Evolutionary conservation across 2,113 vertebrate genomes (phyloP), one percentile per base, ranked within the genome.

Genomic region (Notothenia coriiceps): DNA sequence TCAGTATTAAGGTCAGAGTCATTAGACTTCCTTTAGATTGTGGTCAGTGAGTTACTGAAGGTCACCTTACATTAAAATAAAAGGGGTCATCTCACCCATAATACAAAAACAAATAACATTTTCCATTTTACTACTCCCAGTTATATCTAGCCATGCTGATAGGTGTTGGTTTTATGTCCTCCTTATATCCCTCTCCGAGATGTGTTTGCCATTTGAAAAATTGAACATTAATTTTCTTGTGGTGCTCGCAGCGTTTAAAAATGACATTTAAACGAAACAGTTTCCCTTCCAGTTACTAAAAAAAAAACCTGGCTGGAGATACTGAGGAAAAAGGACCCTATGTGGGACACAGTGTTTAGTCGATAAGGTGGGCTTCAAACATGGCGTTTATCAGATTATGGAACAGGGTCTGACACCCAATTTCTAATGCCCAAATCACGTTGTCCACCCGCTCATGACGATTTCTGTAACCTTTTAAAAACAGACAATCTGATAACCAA

Each of bases 181-280:
- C 29, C 11, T 69, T 17, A 73, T 20, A 44, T 10, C 56, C 3
- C 5, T 44, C 57, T 57, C 8, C 11, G 17, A 69, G 60, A 67
- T 46, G 57, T 70, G 1, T 59, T 60, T 43, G 56, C 40, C 66
- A 47, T 84, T 79, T 64, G 10, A 76, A 67, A 61, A 22, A 62
- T 15, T 15, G 0, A 10, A 14, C 7, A 25, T 13, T 13, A 17
- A 13, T 59, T 54, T 79, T 49, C 17, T 50, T 63, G 17, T 29
- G 4, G 17, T 3, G 1, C 25, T 51, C n/a, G 18, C 7, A 10
- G 64, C 75, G 77, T 84, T 84, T 80, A 70, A 74, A 74, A 80
- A 54, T 83, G 54, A 62, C 79, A 86, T 85, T 80, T 86, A 64
- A 65, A 82, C 74, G 68, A 44, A 46, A 65, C 74, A 49, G 22